Percentiles rank a stretch among this genome's conserved stretches.
Evolutionary conservation across 2,797 vertebrate species (phyloP).

Genomic region (Liparis tanakae): DNA sequence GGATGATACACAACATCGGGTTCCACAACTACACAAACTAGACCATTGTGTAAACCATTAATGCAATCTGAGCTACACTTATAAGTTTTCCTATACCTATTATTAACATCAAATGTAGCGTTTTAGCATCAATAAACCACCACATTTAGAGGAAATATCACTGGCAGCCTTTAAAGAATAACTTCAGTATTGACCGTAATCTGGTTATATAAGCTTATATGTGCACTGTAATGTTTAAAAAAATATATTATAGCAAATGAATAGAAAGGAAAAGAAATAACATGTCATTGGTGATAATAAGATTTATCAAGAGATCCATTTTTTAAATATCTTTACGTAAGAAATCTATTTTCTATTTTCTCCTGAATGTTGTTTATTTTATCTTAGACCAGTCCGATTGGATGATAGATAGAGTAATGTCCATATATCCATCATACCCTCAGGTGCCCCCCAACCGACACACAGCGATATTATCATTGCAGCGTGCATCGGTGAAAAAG

Average conservation of each 20-base stretch:
- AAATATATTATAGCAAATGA: no score
- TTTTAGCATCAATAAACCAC: slow-evolving; percentile 4
- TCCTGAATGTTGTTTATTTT: no score
- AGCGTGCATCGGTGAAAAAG: slow-evolving; percentile 50
- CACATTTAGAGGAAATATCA: not conserved
- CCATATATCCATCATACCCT: slow-evolving; percentile 46
- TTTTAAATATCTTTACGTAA: no score
- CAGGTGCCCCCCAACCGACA: slow-evolving; percentile 30
- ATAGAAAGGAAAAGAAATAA: not conserved
- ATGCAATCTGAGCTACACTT: not conserved
- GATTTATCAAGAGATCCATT: no score
- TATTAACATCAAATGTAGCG: not conserved
- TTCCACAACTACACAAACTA: no score
- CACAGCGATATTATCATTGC: slow-evolving; percentile 36
- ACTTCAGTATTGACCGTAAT: no score
- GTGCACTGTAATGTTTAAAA: not conserved
- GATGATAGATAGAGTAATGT: slow-evolving; percentile 7
- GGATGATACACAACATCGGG: slow-evolving; percentile 32
- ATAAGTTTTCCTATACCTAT: not conserved
- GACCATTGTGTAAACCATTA: not conserved
- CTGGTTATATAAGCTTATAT: no score
- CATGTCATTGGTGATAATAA: not conserved
- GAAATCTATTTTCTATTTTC: no score
- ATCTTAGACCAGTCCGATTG: no score
- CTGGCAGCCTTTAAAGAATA: not conserved